Conservation (phyloP, 1,140 invertebrate genomes). For the Rhysida immarginata region DNA sequence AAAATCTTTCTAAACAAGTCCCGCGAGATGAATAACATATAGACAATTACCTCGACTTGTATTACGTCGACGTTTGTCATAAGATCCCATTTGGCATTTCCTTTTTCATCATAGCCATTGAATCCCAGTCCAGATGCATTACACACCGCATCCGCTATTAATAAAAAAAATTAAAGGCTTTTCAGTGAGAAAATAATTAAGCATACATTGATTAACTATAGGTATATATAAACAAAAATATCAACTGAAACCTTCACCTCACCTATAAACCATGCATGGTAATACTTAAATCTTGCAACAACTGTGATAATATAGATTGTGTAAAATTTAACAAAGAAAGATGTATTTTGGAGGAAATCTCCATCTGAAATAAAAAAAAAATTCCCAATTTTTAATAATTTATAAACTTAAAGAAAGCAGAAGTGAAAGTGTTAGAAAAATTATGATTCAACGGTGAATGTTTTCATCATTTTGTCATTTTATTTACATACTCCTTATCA, state of each 20-base stretch:
- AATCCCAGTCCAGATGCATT: conserved; percentile 88
- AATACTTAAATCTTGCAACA: conserved; percentile 78
- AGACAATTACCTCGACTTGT: conserved; percentile 87
- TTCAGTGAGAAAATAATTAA: too few species aligned
- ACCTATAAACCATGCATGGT: conserved; percentile 82
- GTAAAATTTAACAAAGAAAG: conserved; percentile 47
- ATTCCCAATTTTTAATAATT: too few species aligned
- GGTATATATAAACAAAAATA: neutral
- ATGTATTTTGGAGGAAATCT: conserved; percentile 45
- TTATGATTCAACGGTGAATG: too few species aligned
- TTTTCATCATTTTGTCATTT: too few species aligned
- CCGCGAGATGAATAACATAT: too few species aligned
- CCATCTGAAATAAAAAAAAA: conserved; percentile 36
- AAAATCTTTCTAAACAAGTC: too few species aligned
- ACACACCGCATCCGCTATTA: conserved; percentile 70
- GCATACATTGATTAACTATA: too few species aligned
- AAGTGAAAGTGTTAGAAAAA: too few species aligned
- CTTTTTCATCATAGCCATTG: conserved; percentile 58
- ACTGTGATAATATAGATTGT: conserved; percentile 63
- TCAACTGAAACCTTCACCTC: too few species aligned
- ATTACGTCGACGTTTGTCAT: conserved; percentile 79
- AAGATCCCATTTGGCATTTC: conserved; percentile 61
- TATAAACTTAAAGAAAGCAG: too few species aligned
- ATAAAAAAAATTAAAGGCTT: conserved; percentile 9
- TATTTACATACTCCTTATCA: too few species aligned